Conservation (phyloP, 2,113 vertebrate genomes). For the Myrmecobius fasciatus region DNA sequence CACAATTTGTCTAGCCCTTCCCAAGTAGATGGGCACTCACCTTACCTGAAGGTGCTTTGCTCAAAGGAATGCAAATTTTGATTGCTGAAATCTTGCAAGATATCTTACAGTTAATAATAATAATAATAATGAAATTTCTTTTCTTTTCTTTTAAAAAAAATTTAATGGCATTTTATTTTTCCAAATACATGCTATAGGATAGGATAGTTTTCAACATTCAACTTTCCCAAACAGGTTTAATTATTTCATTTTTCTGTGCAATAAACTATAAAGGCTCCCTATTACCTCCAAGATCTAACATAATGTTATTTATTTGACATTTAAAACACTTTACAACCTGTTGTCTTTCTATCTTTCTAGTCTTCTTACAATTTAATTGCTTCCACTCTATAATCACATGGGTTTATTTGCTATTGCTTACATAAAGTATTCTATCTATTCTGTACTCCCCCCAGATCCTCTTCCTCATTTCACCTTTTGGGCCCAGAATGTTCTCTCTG, state of each 20-base stretch:
- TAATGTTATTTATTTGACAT: background rate
- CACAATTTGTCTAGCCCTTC: too few relatives aligned
- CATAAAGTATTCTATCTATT: background rate
- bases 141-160: too few relatives aligned
- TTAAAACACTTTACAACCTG: background rate
- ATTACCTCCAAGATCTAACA: background rate
- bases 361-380: background rate
- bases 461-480: background rate
- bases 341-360: background rate
- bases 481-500: background rate
- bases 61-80: too few relatives aligned
- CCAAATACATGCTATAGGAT: too few relatives aligned
- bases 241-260: background rate
- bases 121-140: too few relatives aligned
- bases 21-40: too few relatives aligned
- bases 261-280: background rate
- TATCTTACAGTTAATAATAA: too few relatives aligned
- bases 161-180: too few relatives aligned
- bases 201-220: too few relatives aligned
- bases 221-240: background rate
- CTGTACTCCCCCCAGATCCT: background rate
- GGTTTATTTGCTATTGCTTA: background rate
- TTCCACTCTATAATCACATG: background rate
- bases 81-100: too few relatives aligned
- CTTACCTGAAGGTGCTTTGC: too few relatives aligned